Evolutionary conservation across 2,888 invertebrate genomes (phyloP), one percentile per base, ranked within the genome.

Genomic region (Chrysina gloriosa): DNA sequence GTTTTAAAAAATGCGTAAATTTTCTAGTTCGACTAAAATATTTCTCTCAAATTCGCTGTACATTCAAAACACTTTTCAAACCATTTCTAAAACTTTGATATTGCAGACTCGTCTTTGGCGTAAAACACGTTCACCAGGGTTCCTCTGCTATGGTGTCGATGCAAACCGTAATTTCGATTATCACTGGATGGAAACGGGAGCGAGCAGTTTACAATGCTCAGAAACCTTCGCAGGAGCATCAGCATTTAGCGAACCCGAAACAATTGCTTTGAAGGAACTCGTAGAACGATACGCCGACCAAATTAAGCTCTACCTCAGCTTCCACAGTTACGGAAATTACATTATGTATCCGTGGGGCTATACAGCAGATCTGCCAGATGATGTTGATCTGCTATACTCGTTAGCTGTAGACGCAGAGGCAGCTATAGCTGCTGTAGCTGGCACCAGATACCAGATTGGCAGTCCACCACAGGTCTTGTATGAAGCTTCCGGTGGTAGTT

Each of bases 281-380:
- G 92, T 0, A 92, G 92, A 79, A 81, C 85, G 0, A 92, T 36
- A 69, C 23, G 82, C 85, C 0, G 76, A 81, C 6, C 81, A 85
- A 11, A 84, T 88, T 21, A 85, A 89, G 56, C 82, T 91, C 70
- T 94, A 92, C 78, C 77, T 93, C 7, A 89, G 91, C 0, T 83
- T 93, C 71, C 94, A 94, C 77, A 90, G 92, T 7, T 93, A 87
- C 75, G 92, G 92, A n/a, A 86, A 88, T 71, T 89, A 88, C 79
- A 80, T 91, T 29, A 77, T 91, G 2, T 90, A 90, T 75, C 89
- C 90, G 0, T 92, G 89, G 89, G 90, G 90, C 1, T 89, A 86
- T 71, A 86, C 87, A 21, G 83, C 83, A 45, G 78, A 77, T 1
- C 78, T 83, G 0, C 88, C 88, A 3, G 78, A 78, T 0, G 85